Evolutionary conservation across 2,888 invertebrate species (phyloP), one percentile per base, ranked within the genome.

Genomic region (Rhogogaster chlorosoma): DNA sequence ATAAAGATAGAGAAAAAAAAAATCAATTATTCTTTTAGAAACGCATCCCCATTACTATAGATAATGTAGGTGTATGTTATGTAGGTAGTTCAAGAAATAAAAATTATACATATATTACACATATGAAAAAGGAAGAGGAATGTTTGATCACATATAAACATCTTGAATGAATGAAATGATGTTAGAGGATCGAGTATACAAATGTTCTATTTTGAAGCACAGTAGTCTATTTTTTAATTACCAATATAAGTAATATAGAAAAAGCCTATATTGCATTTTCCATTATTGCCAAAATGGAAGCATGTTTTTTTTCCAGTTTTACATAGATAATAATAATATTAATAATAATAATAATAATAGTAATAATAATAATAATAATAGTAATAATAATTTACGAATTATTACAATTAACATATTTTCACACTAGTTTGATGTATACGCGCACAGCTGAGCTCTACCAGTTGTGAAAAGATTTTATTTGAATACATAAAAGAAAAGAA

Each of bases 401-500:
- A 53, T 49, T 80, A 61, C 26, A 32, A 36, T 61, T 61, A 61
- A 80, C 26, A 80, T 80, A 64, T 64, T 80, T 80, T 22, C 61
- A 80, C 64, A 22, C 61, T 61, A 15, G n/a, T 29, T 80, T 38
- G n/a, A 38, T 26, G 36, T 15, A 26, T 26, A n/a, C 12, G 32
- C 29, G 9, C 57, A 77, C n/a, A 29, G 53, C 32, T 32, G 45
- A 18, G 18, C 10, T 32, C 5, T 67, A 88, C 87, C 84, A 87
- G 88, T 87, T 88, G 88, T 87, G 88, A 89, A 87, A 88, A 80
- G 88, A 87, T 85, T 88, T 87, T 87, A 89, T 89, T 89, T 87
- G 87, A 89, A 89, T 87, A 87, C 88, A 87, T 88, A 88, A 89
- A 89, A 89, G 89, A 88, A 87, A 86, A 91, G 89, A 89, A 89